Conservation (phyloP, 2,888 invertebrate genomes). For the Netelia inedita region DNA sequence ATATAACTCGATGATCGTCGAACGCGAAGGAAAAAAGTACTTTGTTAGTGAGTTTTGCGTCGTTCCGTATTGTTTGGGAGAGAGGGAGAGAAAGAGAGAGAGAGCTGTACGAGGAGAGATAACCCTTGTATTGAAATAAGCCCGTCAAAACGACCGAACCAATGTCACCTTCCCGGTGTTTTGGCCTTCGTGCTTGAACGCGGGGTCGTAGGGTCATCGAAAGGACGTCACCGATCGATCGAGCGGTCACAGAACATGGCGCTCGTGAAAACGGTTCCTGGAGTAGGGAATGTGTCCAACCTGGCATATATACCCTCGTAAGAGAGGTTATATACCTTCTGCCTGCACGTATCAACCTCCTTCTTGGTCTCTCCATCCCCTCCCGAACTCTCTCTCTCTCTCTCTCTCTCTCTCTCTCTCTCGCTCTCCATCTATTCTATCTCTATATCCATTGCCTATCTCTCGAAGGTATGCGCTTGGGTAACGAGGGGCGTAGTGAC, state of each 20-base stretch:
- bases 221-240: slow-evolving; percentile 59
- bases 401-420: slow-evolving; percentile 5
- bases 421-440: slow-evolving; percentile 8
- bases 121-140: background rate
- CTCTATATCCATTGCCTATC: slow-evolving; percentile 9
- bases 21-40: background rate
- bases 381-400: background rate
- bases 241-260: slow-evolving; percentile 42
- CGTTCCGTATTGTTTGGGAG: slow-evolving; percentile 1
- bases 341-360: slow-evolving; percentile 32
- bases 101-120: slow-evolving; percentile 2
- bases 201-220: slow-evolving; percentile 58
- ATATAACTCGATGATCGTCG: slow-evolving; percentile 1
- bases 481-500: slow-evolving; percentile 67
- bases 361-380: slow-evolving; percentile 19
- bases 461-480: slow-evolving; percentile 51
- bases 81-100: slow-evolving; percentile 33
- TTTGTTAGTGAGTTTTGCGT: slow-evolving; percentile 28
- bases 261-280: slow-evolving; percentile 3
- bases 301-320: slow-evolving; percentile 12
- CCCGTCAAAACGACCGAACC: background rate
- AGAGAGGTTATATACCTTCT: slow-evolving; percentile 48
- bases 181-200: slow-evolving; percentile 34
- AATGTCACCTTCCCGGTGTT: slow-evolving; percentile 10
- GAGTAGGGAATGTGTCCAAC: slow-evolving; percentile 11